Base-by-base conservation (phyloP, 2,888 invertebrate species). In the Drosophila mulleri region DNA sequence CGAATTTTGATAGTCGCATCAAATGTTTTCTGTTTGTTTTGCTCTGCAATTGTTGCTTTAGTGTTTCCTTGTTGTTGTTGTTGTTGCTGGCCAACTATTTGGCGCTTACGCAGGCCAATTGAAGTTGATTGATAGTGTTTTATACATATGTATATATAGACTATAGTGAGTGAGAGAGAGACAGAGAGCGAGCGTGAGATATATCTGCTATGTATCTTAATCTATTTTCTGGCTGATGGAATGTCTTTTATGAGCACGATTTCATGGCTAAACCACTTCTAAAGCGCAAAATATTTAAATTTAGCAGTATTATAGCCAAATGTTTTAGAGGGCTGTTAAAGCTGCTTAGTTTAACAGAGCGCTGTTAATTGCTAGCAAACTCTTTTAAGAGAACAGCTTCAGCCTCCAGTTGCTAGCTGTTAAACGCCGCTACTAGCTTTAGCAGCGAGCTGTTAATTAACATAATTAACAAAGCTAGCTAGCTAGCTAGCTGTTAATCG, bases 91-190 rank as follows among this genome's bases (percentile, higher is more conserved):
- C 63, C 65, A 85, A 89, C 80, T 87, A 85, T 86, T 86, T 85
- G 72, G 83, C 83, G 90, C 79, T 69, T 77, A 89, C 81, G 88
- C 90, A 62, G 56, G 60, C 73, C 88, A 86, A 86, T 86, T 86
- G 86, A 85, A 89, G 66, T 76, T 86, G 86, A 86, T 89, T 89
- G 84, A 85, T 89, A 73, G 78, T 57, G 18, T 26, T 53, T 26
- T 47, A 26, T 48, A 26, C n/a, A 26, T 5, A n/a, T 26, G 26
- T 39, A n/a, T 26, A 47, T 39, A 20, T 44, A 44, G 26, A 6
- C 26, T 12, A 44, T 20, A 18, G 14, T 29, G 5, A n/a, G 9
- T 8, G 18, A 16, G 35, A 14, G 12, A 8, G 20, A 23, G 37
- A 11, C 6, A 1, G 11, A 5, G 39, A 2, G 39, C n/a, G 20